Conservation (phyloP, 2,888 invertebrate genomes). For the Sinhomidia bicolor region DNA sequence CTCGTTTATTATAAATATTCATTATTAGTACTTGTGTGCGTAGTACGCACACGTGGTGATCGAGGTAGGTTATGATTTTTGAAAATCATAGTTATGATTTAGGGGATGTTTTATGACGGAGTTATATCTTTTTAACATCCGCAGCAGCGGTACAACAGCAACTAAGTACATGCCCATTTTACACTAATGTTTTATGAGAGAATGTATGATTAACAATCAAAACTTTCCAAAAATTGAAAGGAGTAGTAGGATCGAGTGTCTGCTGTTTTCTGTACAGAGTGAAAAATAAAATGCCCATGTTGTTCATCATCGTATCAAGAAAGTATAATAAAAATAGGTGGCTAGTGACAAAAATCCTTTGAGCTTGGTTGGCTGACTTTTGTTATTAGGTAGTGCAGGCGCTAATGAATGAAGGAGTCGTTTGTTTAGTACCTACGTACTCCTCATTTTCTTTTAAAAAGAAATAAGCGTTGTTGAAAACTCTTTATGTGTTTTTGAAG, state of each 20-base stretch:
- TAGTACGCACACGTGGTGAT: background rate
- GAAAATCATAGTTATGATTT: slow-evolving; percentile 26
- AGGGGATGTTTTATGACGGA: slow-evolving; percentile 10
- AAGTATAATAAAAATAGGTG: background rate
- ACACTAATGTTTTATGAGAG: slow-evolving; percentile 3
- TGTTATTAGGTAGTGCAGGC: background rate
- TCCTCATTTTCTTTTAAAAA: background rate
- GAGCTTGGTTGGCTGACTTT: background rate
- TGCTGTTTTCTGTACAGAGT: background rate
- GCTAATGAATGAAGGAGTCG: background rate
- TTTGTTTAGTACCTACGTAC: background rate
- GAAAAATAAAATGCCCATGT: background rate
- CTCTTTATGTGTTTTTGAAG: no score
- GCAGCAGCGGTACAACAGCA: background rate
- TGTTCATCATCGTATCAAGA: background rate
- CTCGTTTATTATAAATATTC: slow-evolving; percentile 6
- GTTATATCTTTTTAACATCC: background rate
- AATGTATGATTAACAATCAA: slow-evolving; percentile 6
- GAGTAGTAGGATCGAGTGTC: background rate
- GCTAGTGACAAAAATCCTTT: slow-evolving; percentile 9
- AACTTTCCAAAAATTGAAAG: slow-evolving; percentile 36
- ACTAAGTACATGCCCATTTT: background rate
- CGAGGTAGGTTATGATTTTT: background rate
- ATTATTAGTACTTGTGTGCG: background rate
- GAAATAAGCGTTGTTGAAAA: no score